These are phyloP conservation scores for Stenoptilia bipunctidactyla DNA, from an alignment of 2,888 invertebrate genomes.

Conservation along the genomic window DNA sequence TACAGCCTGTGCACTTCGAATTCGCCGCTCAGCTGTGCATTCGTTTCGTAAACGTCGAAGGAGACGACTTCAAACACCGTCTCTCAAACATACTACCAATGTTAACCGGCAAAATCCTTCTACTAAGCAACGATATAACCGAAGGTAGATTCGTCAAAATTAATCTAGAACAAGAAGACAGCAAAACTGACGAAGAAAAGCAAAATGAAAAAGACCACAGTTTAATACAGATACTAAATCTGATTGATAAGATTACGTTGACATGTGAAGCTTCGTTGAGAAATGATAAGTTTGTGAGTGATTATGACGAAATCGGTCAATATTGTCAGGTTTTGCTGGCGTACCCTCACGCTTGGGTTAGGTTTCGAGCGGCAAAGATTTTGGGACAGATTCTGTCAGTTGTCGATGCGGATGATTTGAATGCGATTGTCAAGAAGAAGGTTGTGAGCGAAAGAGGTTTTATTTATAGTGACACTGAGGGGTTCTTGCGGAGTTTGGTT, in stretches of 20 bases:
- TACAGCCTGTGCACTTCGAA: slow-evolving; percentile 76
- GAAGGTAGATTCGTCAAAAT: slow-evolving; percentile 74
- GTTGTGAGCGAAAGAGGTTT: slow-evolving; percentile 60
- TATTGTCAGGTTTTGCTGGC: slow-evolving; percentile 79
- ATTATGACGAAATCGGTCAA: slow-evolving; percentile 73
- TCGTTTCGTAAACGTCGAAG: slow-evolving; percentile 83
- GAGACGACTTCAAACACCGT: slow-evolving; percentile 76
- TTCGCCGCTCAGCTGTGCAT: slow-evolving; percentile 85
- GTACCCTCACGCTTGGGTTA: slow-evolving; percentile 90
- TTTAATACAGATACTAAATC: slow-evolving; percentile 79
- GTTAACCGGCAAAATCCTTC: slow-evolving; percentile 62
- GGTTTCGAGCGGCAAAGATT: slow-evolving; percentile 82
- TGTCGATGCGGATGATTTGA: slow-evolving; percentile 74
- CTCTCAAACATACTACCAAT: slow-evolving; percentile 74
- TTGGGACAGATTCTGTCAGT: slow-evolving; percentile 78
- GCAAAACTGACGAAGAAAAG: slow-evolving; percentile 65
- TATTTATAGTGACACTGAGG: slow-evolving; percentile 73
- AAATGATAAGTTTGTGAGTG: slow-evolving; percentile 45
- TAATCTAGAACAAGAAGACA: slow-evolving; percentile 41
- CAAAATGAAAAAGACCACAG: slow-evolving; percentile 80
- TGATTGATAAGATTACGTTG: slow-evolving; percentile 76
- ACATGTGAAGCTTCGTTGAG: slow-evolving; percentile 74
- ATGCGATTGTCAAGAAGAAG: slow-evolving; percentile 46
- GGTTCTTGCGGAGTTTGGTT: slow-evolving; percentile 74
- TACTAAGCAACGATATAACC: slow-evolving; percentile 51